phyloP scores from a whole-genome alignment of 2,797 vertebrate genomes.

The Tapirus indicus region DNA sequence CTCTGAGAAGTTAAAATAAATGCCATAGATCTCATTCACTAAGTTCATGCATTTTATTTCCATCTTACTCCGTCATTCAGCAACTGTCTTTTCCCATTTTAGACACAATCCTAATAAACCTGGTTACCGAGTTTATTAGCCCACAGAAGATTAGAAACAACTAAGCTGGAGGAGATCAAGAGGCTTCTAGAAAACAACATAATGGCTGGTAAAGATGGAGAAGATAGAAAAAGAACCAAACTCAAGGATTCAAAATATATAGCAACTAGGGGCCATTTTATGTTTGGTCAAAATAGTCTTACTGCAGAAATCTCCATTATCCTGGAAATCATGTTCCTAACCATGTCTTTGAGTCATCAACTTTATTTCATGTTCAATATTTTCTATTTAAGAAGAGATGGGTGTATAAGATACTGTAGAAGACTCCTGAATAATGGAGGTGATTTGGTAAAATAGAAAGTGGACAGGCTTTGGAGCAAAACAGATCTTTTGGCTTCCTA shows the following conservation, averaged over 20 bases:
- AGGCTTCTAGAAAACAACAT: neutral
- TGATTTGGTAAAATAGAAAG: neutral
- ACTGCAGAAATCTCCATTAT: neutral
- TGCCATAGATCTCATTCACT: conserved; percentile 13
- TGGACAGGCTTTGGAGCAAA: neutral
- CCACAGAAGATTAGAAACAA: conserved; percentile 29
- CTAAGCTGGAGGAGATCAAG: conserved; percentile 14
- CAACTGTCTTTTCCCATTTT: neutral
- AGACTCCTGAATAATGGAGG: neutral
- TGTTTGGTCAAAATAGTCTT: neutral
- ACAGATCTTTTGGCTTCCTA: neutral
- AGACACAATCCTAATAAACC: neutral
- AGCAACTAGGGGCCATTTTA: neutral
- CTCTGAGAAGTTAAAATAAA: conserved; percentile 61
- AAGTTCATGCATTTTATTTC: neutral
- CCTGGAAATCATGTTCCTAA: neutral
- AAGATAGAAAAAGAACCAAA: neutral
- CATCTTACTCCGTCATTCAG: conserved; percentile 35
- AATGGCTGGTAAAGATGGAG: neutral
- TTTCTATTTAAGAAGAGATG: neutral
- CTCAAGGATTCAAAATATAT: neutral
- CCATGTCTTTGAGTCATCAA: neutral
- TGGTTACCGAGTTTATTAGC: conserved; percentile 11
- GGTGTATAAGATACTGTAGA: neutral
- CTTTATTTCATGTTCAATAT: neutral